Evolutionary conservation across 2,797 vertebrate species (phyloP).

Genomic region (Spea hammondii): DNA sequence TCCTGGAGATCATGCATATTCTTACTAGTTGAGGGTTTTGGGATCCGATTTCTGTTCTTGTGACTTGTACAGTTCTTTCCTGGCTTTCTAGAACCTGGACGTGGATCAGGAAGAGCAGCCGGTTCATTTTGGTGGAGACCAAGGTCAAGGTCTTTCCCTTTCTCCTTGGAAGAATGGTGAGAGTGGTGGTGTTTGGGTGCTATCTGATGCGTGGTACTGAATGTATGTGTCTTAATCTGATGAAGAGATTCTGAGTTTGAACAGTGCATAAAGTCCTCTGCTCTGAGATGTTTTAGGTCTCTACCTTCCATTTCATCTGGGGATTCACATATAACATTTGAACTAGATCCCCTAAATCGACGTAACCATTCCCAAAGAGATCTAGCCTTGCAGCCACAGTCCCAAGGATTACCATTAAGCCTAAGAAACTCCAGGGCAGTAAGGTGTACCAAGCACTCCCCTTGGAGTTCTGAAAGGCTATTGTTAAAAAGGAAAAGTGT

Average conservation of each 20-base stretch:
- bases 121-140: slow-evolving; percentile 71
- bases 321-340: slow-evolving; percentile 78
- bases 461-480: slow-evolving; percentile 86
- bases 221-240: slow-evolving; percentile 86
- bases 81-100: slow-evolving; percentile 73
- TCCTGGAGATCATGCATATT: slow-evolving; percentile 83
- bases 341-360: slow-evolving; percentile 90
- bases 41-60: slow-evolving; percentile 75
- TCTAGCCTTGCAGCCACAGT: slow-evolving; percentile 87
- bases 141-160: slow-evolving; percentile 61
- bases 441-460: slow-evolving; percentile 85
- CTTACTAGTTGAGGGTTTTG: slow-evolving; percentile 65
- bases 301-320: slow-evolving; percentile 76
- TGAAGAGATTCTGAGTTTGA: slow-evolving; percentile 85
- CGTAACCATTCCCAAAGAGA: slow-evolving; percentile 96
- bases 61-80: slow-evolving; percentile 92
- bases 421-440: slow-evolving; percentile 91
- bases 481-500: slow-evolving; percentile 97
- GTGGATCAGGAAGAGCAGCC: slow-evolving; percentile 68
- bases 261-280: slow-evolving; percentile 89
- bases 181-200: slow-evolving; percentile 77
- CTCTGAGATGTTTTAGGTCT: slow-evolving; percentile 86
- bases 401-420: slow-evolving; percentile 95
- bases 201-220: slow-evolving; percentile 78
- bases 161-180: slow-evolving; percentile 67